Evolutionary conservation across 1,140 invertebrate genomes (phyloP).

Genomic region (Asbolus verrucosus): DNA sequence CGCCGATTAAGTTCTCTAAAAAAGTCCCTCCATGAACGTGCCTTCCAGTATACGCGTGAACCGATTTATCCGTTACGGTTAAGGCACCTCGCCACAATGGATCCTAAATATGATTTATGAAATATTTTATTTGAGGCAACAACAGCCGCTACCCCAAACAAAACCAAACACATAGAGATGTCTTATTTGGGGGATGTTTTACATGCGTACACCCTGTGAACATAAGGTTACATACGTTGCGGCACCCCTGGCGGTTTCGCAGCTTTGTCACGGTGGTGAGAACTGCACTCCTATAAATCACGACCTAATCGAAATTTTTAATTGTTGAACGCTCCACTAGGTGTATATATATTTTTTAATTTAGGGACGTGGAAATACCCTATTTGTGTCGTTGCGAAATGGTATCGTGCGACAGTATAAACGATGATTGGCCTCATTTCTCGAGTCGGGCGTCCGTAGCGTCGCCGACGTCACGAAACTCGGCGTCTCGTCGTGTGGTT

Average conservation of each 20-base stretch:
- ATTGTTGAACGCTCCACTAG: background rate
- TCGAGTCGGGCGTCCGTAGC: constrained; percentile 22
- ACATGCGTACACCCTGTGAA: constrained; percentile 44
- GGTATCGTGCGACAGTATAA: background rate
- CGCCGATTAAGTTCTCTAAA: background rate
- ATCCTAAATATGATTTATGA: constrained; percentile 54
- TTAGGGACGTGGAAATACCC: background rate
- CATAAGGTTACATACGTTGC: constrained; percentile 34
- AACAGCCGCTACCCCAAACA: constrained; percentile 38
- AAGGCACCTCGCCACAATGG: constrained; percentile 45
- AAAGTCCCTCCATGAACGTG: constrained; percentile 3
- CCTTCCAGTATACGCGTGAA: constrained; percentile 23
- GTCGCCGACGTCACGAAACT: constrained; percentile 30
- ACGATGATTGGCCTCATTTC: constrained; percentile 41
- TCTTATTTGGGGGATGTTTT: constrained; percentile 45
- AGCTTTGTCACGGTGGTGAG: constrained; percentile 32
- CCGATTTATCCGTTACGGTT: constrained; percentile 45
- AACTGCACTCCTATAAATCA: constrained; percentile 15
- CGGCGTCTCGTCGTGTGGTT: constrained; percentile 29
- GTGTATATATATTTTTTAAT: background rate
- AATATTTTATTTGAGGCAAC: constrained; percentile 48
- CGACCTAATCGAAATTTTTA: constrained; percentile 15
- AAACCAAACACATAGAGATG: constrained; percentile 42
- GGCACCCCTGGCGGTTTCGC: constrained; percentile 20
- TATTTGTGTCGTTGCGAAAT: constrained; percentile 2